Conservation (phyloP, 1,140 invertebrate genomes). For the Antheraea mylitta region DNA sequence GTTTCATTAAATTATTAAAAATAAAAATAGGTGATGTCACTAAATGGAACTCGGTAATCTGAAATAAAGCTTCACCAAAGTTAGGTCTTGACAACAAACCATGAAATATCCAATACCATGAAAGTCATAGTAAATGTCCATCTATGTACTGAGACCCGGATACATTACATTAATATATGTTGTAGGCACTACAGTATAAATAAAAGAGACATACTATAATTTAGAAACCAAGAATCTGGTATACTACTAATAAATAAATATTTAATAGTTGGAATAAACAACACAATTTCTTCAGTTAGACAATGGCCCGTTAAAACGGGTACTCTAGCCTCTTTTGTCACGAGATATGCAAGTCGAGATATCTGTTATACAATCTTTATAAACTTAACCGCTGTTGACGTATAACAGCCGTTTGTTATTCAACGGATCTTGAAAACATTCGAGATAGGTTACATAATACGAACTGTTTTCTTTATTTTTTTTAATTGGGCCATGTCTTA, state of each 20-base stretch:
- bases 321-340: conserved; percentile 21
- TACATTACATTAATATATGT: too few species aligned
- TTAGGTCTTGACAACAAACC: too few species aligned
- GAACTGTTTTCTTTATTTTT: not conserved
- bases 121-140: too few species aligned
- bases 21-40: too few species aligned
- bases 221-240: not conserved
- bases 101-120: too few species aligned
- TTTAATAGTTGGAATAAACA: not conserved
- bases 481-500: not conserved
- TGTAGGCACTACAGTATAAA: too few species aligned
- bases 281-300: conserved; percentile 14
- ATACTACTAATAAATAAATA: not conserved
- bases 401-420: conserved; percentile 20
- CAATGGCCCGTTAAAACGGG: conserved; percentile 30
- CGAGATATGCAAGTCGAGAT: conserved; percentile 23
- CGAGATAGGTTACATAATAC: not conserved
- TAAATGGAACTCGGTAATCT: too few species aligned
- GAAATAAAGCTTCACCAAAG: too few species aligned
- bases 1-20: too few species aligned
- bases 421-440: conserved; percentile 10
- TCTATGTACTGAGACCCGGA: too few species aligned
- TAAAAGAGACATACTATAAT: too few species aligned
- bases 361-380: conserved; percentile 23
- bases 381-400: conserved; percentile 7